phyloP scores from a whole-genome alignment of 2,113 vertebrate genomes.

The Corvus hawaiiensis region DNA sequence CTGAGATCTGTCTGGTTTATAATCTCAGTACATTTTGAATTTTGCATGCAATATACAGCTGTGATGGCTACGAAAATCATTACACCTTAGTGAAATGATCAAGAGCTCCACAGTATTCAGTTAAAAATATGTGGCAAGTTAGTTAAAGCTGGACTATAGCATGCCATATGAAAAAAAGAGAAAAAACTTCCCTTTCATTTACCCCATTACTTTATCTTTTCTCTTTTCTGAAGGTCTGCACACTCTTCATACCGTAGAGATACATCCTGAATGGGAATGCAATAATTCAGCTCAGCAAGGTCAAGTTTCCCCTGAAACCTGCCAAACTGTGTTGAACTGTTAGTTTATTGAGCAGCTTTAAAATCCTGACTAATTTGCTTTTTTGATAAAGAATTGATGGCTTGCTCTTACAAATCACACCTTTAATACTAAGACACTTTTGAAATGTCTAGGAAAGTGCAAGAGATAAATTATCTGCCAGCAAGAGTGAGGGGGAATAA shows the following conservation, averaged over 20 bases:
- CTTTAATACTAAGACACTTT: neutral
- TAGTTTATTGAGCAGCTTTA: neutral
- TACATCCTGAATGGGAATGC: neutral
- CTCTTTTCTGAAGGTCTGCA: neutral
- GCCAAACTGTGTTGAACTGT: neutral
- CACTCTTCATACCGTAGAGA: neutral
- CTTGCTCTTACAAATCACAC: neutral
- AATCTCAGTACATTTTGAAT: neutral
- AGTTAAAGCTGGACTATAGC: neutral
- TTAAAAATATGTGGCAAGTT: neutral
- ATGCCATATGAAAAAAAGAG: neutral
- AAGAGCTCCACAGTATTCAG: neutral
- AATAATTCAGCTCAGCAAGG: neutral
- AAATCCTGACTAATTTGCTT: neutral
- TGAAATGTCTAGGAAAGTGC: neutral
- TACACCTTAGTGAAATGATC: neutral
- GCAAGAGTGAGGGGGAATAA: neutral
- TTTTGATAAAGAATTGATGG: neutral
- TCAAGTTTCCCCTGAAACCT: neutral
- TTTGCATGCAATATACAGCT: neutral
- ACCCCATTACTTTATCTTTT: neutral
- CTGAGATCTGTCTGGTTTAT: neutral
- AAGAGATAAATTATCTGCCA: neutral
- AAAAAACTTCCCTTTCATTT: neutral
- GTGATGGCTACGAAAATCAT: neutral